Evolutionary conservation across 23 tunicate genomes (phyloP).

Genomic region (Diplosoma virens): DNA sequence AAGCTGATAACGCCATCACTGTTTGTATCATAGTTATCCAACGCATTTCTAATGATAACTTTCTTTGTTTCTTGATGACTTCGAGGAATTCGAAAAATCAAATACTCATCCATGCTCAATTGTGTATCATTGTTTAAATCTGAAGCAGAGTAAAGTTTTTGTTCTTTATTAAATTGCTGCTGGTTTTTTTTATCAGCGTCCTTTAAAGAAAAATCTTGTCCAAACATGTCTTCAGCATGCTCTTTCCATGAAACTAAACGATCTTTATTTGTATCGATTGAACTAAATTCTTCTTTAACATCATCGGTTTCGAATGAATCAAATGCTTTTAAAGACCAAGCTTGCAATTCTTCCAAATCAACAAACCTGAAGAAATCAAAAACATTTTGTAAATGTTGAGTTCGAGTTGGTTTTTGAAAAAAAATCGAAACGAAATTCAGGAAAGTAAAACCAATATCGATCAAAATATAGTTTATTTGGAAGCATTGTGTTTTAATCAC

Average conservation of each 20-base stretch:
- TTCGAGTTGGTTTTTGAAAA: too few relatives aligned
- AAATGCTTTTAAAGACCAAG: constrained; percentile 69
- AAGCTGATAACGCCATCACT: constrained; percentile 30
- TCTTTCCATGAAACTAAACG: constrained; percentile 59
- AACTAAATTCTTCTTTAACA: constrained; percentile 29
- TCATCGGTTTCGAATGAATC: constrained; percentile 76
- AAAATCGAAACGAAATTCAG: too few relatives aligned
- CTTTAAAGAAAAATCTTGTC: constrained; percentile 42
- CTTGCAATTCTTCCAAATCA: constrained; percentile 39
- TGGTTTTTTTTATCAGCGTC: constrained; percentile 20
- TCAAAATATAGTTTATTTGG: too few relatives aligned
- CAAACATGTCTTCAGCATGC: constrained; percentile 41
- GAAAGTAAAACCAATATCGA: too few relatives aligned
- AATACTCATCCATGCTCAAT: constrained; percentile 43
- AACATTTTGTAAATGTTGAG: too few relatives aligned
- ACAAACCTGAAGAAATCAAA: constrained; percentile 22
- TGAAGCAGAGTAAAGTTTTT: constrained; percentile 51
- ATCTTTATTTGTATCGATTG: constrained; percentile 50
- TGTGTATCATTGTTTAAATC: constrained; percentile 45
- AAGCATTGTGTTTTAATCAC: too few relatives aligned
- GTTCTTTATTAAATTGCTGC: constrained; percentile 45
- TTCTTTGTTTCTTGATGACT: constrained; percentile 2
- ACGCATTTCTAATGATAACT: constrained; percentile 35
- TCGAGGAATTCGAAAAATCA: constrained; percentile 67
- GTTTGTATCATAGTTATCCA: constrained; percentile 44